Evolutionary conservation across 1,140 invertebrate genomes (phyloP).

Genomic region (Musca vetustissima): DNA sequence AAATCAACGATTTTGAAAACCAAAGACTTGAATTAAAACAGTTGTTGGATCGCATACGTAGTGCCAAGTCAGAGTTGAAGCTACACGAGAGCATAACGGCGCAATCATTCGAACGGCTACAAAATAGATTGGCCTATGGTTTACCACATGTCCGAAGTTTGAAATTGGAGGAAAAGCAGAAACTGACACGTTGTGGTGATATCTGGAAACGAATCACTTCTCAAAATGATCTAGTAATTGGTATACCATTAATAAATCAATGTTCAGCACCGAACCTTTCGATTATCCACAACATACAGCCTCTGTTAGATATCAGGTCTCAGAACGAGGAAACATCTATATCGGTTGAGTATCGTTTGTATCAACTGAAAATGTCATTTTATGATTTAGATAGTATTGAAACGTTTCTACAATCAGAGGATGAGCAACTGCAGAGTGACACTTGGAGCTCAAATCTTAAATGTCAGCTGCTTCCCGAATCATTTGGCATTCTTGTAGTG

Average conservation of each 20-base stretch:
- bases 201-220: constrained; percentile 24
- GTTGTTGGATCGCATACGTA: constrained; percentile 25
- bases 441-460: background rate
- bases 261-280: constrained; percentile 2
- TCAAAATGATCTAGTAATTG: constrained; percentile 23
- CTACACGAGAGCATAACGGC: constrained; percentile 21
- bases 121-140: constrained; percentile 13
- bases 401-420: constrained; percentile 28
- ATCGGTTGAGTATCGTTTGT: constrained; percentile 20
- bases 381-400: constrained; percentile 24
- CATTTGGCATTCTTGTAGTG: constrained; percentile 26
- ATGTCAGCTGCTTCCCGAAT: constrained; percentile 10
- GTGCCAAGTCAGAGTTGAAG: constrained; percentile 20
- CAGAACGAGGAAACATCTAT: background rate
- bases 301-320: constrained; percentile 2
- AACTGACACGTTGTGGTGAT: constrained; percentile 26
- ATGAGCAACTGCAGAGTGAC: background rate
- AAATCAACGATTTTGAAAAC: background rate
- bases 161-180: constrained; percentile 26
- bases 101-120: constrained; percentile 15
- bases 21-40: constrained; percentile 18
- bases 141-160: constrained; percentile 15
- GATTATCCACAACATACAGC: constrained; percentile 22
- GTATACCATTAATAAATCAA: constrained; percentile 28
- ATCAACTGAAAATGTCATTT: constrained; percentile 24